Percentiles rank a stretch among this genome's conserved stretches.
Evolutionary conservation across 2,113 vertebrate species (phyloP).

Genomic region (Pampusana beccarii): DNA sequence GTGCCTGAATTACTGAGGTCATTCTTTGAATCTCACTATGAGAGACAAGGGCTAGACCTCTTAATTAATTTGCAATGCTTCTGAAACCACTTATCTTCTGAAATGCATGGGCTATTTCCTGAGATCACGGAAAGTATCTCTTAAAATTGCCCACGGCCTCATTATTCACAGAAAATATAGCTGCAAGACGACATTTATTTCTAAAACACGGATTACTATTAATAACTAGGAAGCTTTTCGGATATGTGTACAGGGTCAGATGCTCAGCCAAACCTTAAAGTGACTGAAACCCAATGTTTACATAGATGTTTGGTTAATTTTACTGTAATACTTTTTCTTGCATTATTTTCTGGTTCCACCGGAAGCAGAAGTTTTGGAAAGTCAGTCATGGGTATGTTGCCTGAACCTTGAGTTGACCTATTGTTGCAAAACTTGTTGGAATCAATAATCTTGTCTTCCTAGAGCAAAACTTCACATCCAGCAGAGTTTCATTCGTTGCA

Average conservation of each 20-base stretch:
- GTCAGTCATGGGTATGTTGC: neutral
- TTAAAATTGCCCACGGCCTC: neutral
- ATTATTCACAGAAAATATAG: neutral
- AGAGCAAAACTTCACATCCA: neutral
- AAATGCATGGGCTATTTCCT: neutral
- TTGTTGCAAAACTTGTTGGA: neutral
- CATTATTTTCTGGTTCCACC: neutral
- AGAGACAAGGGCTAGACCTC: neutral
- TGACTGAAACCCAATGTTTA: neutral
- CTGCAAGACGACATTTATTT: neutral
- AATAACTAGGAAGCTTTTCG: neutral
- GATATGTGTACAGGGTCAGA: neutral
- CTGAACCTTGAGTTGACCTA: neutral
- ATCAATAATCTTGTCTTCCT: neutral
- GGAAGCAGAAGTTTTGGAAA: neutral
- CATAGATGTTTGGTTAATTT: neutral
- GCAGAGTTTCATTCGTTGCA: neutral
- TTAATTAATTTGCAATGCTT: neutral
- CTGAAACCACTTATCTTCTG: neutral
- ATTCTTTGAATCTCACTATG: neutral
- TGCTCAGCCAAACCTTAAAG: neutral
- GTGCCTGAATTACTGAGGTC: neutral
- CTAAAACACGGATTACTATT: neutral
- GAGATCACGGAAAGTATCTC: neutral
- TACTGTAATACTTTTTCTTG: neutral